Evolutionary conservation across 2,888 invertebrate genomes (phyloP).

Genomic region (Thereva unica): DNA sequence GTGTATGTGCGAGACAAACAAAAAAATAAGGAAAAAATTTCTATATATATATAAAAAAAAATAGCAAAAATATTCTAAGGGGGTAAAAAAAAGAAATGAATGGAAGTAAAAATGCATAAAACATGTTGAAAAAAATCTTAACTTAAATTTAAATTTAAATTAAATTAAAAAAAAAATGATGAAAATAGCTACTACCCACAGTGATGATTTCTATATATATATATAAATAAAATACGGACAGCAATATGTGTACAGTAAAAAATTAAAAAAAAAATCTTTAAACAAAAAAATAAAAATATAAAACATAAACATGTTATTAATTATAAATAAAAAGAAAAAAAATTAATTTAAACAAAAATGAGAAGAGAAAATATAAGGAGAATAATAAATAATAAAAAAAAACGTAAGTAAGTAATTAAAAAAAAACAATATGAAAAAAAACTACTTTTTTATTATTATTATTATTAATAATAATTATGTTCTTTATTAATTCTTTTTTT

Average conservation of each 20-base stretch:
- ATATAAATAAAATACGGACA: slow-evolving; percentile 39
- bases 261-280: slow-evolving; percentile 30
- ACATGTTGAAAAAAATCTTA: no score
- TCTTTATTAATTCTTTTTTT: slow-evolving; percentile 18
- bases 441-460: no score
- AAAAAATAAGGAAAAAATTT: neutral
- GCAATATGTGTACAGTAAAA: slow-evolving; percentile 40
- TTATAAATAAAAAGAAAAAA: slow-evolving; percentile 26
- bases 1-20: slow-evolving; percentile 7
- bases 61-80: no score
- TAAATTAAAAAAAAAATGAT: no score
- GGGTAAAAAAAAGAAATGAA: slow-evolving; percentile 15
- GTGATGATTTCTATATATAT: slow-evolving; percentile 40
- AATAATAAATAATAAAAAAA: no score
- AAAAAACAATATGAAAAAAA: no score
- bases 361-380: slow-evolving; percentile 15
- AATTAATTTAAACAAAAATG: slow-evolving; percentile 16
- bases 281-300: slow-evolving; percentile 8
- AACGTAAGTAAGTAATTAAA: no score
- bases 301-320: slow-evolving; percentile 25
- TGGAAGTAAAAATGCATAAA: slow-evolving; percentile 22
- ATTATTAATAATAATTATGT: neutral
- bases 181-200: slow-evolving; percentile 4
- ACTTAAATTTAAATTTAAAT: slow-evolving; percentile 24
- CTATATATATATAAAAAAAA: slow-evolving; percentile 2